These are phyloP conservation scores for Varroa destructor DNA, from an alignment of 1,140 invertebrate species.

Conservation along the genomic window DNA sequence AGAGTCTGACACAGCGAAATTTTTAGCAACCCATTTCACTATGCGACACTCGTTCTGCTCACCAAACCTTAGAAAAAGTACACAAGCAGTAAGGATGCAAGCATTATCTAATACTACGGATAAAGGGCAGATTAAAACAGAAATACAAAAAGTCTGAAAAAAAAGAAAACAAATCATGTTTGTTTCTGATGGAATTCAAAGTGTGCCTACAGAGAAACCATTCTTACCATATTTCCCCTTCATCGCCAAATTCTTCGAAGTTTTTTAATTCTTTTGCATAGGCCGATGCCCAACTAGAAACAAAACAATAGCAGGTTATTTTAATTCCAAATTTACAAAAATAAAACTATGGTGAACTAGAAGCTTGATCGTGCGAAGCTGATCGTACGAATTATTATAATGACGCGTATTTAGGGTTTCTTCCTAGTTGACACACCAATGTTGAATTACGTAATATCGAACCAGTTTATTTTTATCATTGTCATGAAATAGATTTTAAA, in stretches of 20 bases:
- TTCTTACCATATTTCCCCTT: slow-evolving; percentile 31
- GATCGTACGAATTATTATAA: too few species aligned
- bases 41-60: slow-evolving; percentile 5
- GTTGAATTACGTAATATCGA: too few species aligned
- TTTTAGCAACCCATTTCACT: slow-evolving; percentile 4
- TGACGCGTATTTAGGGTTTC: too few species aligned
- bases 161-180: too few species aligned
- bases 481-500: background rate
- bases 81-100: background rate
- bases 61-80: slow-evolving; percentile 14
- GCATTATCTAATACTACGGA: background rate
- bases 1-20: slow-evolving; percentile 10
- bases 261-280: slow-evolving; percentile 31
- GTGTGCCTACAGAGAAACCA: too few species aligned
- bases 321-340: background rate
- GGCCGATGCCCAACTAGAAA: slow-evolving; percentile 29
- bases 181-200: too few species aligned
- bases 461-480: too few species aligned
- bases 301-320: background rate
- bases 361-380: background rate
- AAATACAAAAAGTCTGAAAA: too few species aligned
- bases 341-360: background rate
- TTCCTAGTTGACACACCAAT: too few species aligned
- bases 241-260: slow-evolving; percentile 32
- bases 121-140: too few species aligned